A percentile compares a stretch with the other conserved stretches of the same genome.
These are phyloP conservation scores for Drosophila vallismaia DNA, from an alignment of 2,888 invertebrate species.

Conservation along the genomic window DNA sequence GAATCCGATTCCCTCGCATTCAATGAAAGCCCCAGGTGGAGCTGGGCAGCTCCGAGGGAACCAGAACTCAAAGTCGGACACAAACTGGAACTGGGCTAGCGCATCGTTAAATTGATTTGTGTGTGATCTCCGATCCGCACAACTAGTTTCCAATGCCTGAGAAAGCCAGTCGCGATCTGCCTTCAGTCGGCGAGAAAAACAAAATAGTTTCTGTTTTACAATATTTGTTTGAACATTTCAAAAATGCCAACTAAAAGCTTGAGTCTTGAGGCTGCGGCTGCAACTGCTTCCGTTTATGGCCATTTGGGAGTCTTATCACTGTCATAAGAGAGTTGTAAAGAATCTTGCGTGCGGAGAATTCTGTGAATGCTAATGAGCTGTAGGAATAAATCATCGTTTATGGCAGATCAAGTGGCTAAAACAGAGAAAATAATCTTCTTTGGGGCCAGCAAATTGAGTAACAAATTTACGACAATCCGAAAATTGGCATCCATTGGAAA, in stretches of 20 bases:
- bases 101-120: slow-evolving; percentile 79
- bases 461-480: slow-evolving; percentile 71
- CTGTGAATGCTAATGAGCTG: slow-evolving; percentile 27
- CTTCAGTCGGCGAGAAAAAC: slow-evolving; percentile 38
- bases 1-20: slow-evolving; percentile 11
- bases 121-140: slow-evolving; percentile 53
- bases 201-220: slow-evolving; percentile 65
- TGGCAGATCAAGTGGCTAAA: neutral
- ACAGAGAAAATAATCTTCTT: slow-evolving; percentile 11
- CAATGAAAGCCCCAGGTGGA: slow-evolving; percentile 37
- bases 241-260: slow-evolving; percentile 60
- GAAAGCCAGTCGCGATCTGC: slow-evolving; percentile 48
- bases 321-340: slow-evolving; percentile 76
- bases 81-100: slow-evolving; percentile 70
- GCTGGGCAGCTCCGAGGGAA: slow-evolving; percentile 23
- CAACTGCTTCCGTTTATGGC: slow-evolving; percentile 70
- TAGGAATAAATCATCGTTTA: slow-evolving; percentile 30
- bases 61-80: slow-evolving; percentile 38
- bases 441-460: slow-evolving; percentile 72
- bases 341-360: slow-evolving; percentile 31
- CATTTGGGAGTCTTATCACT: slow-evolving; percentile 38
- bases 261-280: slow-evolving; percentile 3
- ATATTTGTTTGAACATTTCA: slow-evolving; percentile 62
- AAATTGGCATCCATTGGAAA: slow-evolving; percentile 34
- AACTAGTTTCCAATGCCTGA: slow-evolving; percentile 72